Percentiles rank a stretch among this genome's conserved stretches.
These are phyloP conservation scores for Bombyx mori DNA, from an alignment of 1,140 invertebrate genomes.

Conservation along the genomic window DNA sequence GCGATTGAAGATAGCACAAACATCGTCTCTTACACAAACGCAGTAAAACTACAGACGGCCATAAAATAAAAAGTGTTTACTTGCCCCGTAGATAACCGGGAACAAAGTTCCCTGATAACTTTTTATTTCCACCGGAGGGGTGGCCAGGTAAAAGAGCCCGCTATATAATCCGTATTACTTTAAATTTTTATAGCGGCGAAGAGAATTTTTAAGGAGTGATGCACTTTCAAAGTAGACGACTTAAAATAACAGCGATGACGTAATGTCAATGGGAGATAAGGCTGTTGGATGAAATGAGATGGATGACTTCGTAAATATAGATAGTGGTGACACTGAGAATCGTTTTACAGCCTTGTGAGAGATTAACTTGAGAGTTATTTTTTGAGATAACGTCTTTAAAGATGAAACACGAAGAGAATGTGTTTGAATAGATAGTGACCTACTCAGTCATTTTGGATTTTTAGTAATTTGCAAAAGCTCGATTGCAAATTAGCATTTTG, in stretches of 20 bases:
- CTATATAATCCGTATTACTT: constrained; percentile 2
- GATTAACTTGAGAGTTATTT: too few species aligned
- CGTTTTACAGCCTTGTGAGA: too few species aligned
- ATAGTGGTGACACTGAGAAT: neutral
- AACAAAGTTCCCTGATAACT: constrained; percentile 60
- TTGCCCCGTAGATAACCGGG: constrained; percentile 51
- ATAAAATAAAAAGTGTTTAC: constrained; percentile 67
- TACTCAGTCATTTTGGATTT: too few species aligned
- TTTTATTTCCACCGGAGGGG: constrained; percentile 50
- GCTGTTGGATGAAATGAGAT: constrained; percentile 4
- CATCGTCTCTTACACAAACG: neutral
- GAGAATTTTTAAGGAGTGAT: neutral
- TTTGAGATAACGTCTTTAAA: too few species aligned
- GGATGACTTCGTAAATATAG: constrained; percentile 6
- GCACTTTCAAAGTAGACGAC: neutral
- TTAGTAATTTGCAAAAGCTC: too few species aligned
- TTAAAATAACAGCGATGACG: neutral
- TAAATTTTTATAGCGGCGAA: neutral
- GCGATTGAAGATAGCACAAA: constrained; percentile 3
- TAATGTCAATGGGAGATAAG: neutral
- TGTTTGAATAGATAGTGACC: too few species aligned
- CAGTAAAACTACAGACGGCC: constrained; percentile 40
- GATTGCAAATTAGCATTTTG: too few species aligned
- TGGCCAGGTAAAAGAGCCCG: constrained; percentile 13
- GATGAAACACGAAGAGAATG: too few species aligned